These are phyloP conservation scores for Sphecodes monilicornis DNA, from an alignment of 2,888 invertebrate genomes.

Conservation along the genomic window DNA sequence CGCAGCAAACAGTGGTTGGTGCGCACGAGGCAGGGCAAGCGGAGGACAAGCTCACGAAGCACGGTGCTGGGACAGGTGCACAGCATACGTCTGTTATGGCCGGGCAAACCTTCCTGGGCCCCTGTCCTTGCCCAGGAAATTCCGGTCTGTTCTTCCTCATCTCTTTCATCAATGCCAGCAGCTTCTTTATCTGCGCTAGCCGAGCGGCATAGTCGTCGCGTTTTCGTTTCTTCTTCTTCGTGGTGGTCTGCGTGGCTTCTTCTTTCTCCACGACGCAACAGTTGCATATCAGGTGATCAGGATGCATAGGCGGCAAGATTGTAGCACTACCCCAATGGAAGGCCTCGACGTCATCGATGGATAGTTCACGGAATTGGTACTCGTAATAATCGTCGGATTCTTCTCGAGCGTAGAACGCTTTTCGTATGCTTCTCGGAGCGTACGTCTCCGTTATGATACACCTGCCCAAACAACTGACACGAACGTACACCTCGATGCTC, in stretches of 20 bases:
- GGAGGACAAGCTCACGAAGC: constrained; percentile 24
- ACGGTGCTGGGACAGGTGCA: not conserved
- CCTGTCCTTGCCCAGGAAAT: constrained; percentile 6
- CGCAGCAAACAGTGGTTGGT: constrained; percentile 35
- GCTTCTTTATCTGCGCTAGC: not conserved
- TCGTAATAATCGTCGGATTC: constrained; percentile 71
- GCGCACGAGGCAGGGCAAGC: constrained; percentile 36
- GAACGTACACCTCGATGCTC: constrained; percentile 73
- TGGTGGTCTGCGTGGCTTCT: constrained; percentile 20
- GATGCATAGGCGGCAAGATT: constrained; percentile 48
- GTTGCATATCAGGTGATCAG: constrained; percentile 54
- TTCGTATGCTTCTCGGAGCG: constrained; percentile 23
- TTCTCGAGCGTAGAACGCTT: constrained; percentile 74
- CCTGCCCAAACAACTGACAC: constrained; percentile 77
- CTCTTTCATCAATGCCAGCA: constrained; percentile 41
- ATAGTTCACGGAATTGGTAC: constrained; percentile 76
- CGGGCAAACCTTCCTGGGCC: constrained; percentile 14
- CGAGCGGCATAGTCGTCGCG: constrained; percentile 11
- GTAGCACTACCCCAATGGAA: constrained; percentile 67
- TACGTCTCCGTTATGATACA: constrained; percentile 78
- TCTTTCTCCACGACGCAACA: constrained; percentile 25
- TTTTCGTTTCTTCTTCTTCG: constrained; percentile 31
- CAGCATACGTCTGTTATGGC: constrained; percentile 1
- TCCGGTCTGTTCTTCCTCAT: constrained; percentile 37
- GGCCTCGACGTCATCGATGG: constrained; percentile 58